phyloP scores from a whole-genome alignment of 2,888 invertebrate species.

The Noctua pronuba region DNA sequence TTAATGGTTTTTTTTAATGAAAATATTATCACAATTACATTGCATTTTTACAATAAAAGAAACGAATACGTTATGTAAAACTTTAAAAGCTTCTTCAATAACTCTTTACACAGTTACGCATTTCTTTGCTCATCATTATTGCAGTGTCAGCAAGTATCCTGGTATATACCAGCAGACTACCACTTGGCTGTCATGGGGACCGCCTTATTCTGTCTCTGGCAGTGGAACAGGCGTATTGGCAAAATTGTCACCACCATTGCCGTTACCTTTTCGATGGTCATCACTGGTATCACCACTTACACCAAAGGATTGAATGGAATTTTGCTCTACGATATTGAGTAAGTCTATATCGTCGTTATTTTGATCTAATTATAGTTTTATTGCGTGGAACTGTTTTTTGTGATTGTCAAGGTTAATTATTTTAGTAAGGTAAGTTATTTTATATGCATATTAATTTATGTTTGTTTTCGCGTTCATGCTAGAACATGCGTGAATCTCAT shows the following conservation, averaged over 20 bases:
- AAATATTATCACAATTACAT: background rate
- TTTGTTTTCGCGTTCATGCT: no score
- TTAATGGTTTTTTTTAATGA: background rate
- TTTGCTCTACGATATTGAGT: constrained; percentile 52
- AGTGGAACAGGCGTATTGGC: constrained; percentile 50
- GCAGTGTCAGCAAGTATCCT: constrained; percentile 54
- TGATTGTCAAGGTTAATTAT: background rate
- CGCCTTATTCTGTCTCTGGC: constrained; percentile 50
- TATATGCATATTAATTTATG: background rate
- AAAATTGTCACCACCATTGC: constrained; percentile 34
- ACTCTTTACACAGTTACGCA: background rate
- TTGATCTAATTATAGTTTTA: background rate
- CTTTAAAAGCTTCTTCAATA: background rate
- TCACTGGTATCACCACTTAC: constrained; percentile 55
- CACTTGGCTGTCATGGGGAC: constrained; percentile 56
- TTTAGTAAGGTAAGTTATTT: background rate
- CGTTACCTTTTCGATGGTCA: constrained; percentile 15
- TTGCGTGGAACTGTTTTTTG: background rate
- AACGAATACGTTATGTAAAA: background rate
- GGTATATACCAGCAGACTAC: constrained; percentile 58
- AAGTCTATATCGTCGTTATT: constrained; percentile 16
- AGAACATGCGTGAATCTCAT: background rate
- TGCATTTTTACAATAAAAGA: background rate
- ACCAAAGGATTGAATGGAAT: constrained; percentile 48
- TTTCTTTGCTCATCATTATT: constrained; percentile 5